Base-by-base conservation (phyloP, 2,113 vertebrate genomes). In the Harpagus bidentatus region DNA sequence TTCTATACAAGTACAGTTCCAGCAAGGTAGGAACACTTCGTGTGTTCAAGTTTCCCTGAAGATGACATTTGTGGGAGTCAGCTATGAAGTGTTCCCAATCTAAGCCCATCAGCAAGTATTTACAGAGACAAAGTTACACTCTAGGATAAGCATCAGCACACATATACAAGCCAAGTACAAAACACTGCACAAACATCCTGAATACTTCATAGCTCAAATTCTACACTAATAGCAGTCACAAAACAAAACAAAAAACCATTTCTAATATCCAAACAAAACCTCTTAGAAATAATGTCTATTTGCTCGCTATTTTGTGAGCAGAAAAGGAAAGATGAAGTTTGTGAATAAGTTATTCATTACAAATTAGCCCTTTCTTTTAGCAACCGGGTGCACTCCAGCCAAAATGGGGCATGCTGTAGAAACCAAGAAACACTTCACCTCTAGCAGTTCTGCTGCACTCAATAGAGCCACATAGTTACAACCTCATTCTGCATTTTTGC, bases 401-500 rank as follows among this genome's bases (percentile, higher is more conserved):
- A 17, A 47, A 40, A 36, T 2, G 1, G 29, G 29, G 21, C 34
- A 52, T 4, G 7, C 34, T 29, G 50, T 6, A 59, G 62, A 38
- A 76, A 48, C 62, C 16, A 7, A 70, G 62, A 11, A 69, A 40
- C 8, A 2, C 40, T 43, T 76, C n/a, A 50, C 47, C 43, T 82
- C 17, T 1, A 34, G 28, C 47, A 61, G 53, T 18, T 55, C 71
- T 55, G 58, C 58, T 53, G 29, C 70, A 70, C 29, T 9, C 29
- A 14, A 4, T 5, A 10, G 23, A 26, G 36, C 32, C 40, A 2
- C 1, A 0, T 6, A 25, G 11, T 32, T n/a, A 52, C 42, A 40
- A 6, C 34, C 73, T 81, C 56, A 53, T 40, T 25, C 48, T 15
- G 18, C 23, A 5, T 34, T 47, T 69, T 48, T 29, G 34, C 62